phyloP scores from a whole-genome alignment of 2,113 vertebrate species.

The Calyptomena viridis region DNA sequence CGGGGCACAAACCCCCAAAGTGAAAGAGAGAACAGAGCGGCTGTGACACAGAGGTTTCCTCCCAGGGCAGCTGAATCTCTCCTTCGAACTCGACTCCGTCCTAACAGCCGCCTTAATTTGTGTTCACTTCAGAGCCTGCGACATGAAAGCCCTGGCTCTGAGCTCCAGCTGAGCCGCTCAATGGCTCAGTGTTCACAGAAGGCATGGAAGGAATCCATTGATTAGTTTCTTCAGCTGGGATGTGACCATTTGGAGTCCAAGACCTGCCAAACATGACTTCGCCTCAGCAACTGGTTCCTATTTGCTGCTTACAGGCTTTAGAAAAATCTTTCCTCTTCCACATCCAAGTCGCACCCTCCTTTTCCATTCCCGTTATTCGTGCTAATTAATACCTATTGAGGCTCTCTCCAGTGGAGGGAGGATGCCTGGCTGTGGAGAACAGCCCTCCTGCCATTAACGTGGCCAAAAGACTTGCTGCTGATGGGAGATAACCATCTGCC shows the following conservation, averaged over 20 bases:
- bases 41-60: neutral
- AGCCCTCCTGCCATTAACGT: neutral
- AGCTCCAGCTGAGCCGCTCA: conserved; percentile 52
- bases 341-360: conserved; percentile 44
- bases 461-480: neutral
- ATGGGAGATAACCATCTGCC: conserved; percentile 44
- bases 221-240: conserved; percentile 62
- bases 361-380: conserved; percentile 15
- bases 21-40: neutral
- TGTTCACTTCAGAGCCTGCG: conserved; percentile 55
- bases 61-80: neutral
- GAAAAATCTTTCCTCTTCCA: conserved; percentile 46
- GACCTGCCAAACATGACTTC: conserved; percentile 54
- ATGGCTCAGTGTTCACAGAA: conserved; percentile 61
- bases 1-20: neutral
- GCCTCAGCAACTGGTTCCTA: conserved; percentile 57
- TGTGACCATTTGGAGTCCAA: conserved; percentile 39
- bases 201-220: conserved; percentile 61
- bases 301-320: conserved; percentile 42
- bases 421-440: neutral
- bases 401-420: neutral
- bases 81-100: neutral
- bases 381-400: neutral
- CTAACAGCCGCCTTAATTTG: conserved; percentile 30
- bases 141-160: conserved; percentile 57